These are phyloP conservation scores for Phaedon cochleariae DNA, from an alignment of 2,888 invertebrate genomes.

Conservation along the genomic window DNA sequence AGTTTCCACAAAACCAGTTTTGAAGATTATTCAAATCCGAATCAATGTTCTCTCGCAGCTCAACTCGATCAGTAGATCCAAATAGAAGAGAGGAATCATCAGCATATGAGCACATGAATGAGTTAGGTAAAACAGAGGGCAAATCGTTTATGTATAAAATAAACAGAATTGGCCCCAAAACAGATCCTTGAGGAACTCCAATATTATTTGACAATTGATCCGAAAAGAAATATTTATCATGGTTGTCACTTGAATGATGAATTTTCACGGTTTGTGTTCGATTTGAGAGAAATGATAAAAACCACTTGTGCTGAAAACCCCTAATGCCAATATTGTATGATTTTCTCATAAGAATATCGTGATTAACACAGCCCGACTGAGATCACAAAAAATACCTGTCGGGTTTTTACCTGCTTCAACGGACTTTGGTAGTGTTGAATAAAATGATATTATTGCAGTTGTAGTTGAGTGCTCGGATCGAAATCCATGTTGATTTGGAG, in stretches of 20 bases:
- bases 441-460: conserved; percentile 13
- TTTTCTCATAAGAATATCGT: not conserved
- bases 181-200: not conserved
- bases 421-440: conserved; percentile 1
- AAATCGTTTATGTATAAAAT: not conserved
- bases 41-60: not conserved
- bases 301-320: not conserved
- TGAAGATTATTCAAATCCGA: not conserved
- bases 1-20: not conserved
- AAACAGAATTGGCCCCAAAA: not conserved
- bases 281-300: not conserved
- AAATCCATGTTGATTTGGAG: not conserved
- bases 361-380: not conserved
- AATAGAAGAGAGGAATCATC: not conserved
- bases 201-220: not conserved
- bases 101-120: not conserved
- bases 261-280: not conserved
- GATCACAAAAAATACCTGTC: not conserved
- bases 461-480: conserved; percentile 11
- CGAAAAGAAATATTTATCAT: not conserved
- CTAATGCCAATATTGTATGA: not conserved
- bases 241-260: not conserved
- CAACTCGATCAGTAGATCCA: not conserved
- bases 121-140: not conserved
- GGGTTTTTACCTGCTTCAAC: conserved; percentile 1